These are phyloP conservation scores for Trematomus loennbergii DNA, from an alignment of 2,113 vertebrate species.

Conservation along the genomic window DNA sequence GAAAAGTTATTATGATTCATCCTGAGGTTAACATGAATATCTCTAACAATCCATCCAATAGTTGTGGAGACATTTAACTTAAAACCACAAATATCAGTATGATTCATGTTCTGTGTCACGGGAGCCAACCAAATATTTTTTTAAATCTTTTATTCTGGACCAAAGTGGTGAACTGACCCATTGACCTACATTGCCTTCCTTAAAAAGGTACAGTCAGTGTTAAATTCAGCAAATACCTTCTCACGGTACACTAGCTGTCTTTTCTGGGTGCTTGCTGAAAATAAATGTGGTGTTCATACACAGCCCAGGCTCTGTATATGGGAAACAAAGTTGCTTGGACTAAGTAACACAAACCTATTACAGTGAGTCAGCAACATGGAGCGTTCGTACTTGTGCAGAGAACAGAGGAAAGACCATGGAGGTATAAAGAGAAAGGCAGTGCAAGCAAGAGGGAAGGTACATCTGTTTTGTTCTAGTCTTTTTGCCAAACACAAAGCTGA, in stretches of 20 bases:
- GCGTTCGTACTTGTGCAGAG: no score
- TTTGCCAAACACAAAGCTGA: neutral
- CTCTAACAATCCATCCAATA: neutral
- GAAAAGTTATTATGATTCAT: neutral
- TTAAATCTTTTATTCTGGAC: slow-evolving; percentile 6
- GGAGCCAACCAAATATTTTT: no score
- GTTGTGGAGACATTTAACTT: neutral
- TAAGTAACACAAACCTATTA: neutral
- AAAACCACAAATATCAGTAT: neutral
- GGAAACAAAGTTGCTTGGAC: neutral
- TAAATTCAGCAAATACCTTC: neutral
- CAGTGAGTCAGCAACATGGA: no score
- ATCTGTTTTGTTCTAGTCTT: no score
- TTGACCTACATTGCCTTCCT: neutral
- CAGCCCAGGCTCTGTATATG: neutral
- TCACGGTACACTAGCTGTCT: neutral
- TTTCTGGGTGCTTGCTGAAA: neutral
- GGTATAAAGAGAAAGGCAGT: no score
- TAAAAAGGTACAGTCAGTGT: slow-evolving; percentile 1
- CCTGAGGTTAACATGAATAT: neutral
- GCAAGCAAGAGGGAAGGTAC: no score
- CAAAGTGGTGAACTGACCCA: neutral
- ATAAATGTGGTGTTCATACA: neutral
- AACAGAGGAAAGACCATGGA: no score
- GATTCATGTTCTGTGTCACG: neutral